A percentile compares a stretch with the other conserved stretches of the same genome.
phyloP scores from a whole-genome alignment of 1,140 invertebrate genomes.

The Aphaenogaster floridana region DNA sequence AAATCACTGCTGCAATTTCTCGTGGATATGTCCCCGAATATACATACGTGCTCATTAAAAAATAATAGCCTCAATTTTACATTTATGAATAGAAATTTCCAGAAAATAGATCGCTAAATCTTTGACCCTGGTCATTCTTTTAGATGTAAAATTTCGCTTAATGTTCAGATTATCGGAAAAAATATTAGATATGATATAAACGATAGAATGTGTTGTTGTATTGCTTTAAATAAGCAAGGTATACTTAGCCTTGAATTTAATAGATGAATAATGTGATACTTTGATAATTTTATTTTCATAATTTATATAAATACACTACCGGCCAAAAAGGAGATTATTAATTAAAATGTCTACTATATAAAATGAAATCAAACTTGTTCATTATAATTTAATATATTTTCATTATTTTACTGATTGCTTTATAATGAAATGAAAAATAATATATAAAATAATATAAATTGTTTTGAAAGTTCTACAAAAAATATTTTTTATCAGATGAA shows the following conservation, averaged over 20 bases:
- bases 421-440: too few relatives aligned
- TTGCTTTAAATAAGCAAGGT: background rate
- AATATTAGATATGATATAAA: background rate
- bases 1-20: constrained; percentile 25
- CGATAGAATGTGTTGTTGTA: background rate
- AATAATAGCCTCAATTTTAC: constrained; percentile 11
- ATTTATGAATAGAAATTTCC: constrained; percentile 11
- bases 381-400: too few relatives aligned
- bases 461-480: too few relatives aligned
- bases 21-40: background rate
- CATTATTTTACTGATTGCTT: too few relatives aligned
- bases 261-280: background rate
- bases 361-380: too few relatives aligned
- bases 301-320: background rate
- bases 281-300: background rate
- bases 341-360: too few relatives aligned
- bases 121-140: background rate
- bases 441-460: too few relatives aligned
- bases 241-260: background rate
- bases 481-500: too few relatives aligned
- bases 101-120: background rate
- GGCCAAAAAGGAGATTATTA: too few relatives aligned
- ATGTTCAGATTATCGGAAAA: constrained; percentile 9
- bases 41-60: constrained; percentile 6
- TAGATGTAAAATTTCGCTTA: constrained; percentile 2